phyloP scores from a whole-genome alignment of 2,797 vertebrate genomes.

The Labroides dimidiatus region DNA sequence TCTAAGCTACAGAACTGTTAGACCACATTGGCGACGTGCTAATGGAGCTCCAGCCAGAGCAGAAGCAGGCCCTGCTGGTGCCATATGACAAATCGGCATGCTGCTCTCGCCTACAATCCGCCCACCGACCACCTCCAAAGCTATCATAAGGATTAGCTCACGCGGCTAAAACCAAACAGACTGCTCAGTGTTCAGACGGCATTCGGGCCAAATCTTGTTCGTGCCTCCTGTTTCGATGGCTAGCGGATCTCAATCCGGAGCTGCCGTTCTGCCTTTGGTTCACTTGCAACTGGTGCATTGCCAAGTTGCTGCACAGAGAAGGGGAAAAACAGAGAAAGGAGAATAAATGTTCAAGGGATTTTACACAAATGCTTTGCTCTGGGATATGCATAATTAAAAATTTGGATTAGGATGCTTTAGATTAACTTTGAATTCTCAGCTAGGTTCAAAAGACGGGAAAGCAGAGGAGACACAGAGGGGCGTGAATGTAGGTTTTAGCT shows the following conservation, averaged over 20 bases:
- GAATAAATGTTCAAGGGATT: constrained; percentile 73
- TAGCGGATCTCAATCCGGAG: constrained; percentile 60
- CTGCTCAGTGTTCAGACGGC: constrained; percentile 76
- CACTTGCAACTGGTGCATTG: constrained; percentile 56
- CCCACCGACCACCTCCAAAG: constrained; percentile 82
- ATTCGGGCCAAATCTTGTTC: constrained; percentile 73
- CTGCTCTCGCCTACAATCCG: constrained; percentile 81
- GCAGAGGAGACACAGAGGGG: constrained; percentile 31
- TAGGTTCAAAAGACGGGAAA: constrained; percentile 58
- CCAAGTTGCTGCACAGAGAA: constrained; percentile 53
- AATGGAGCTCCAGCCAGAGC: constrained; percentile 77
- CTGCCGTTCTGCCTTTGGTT: constrained; percentile 50
- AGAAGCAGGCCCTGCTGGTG: constrained; percentile 79
- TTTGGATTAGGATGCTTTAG: constrained; percentile 78
- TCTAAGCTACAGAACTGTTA: constrained; percentile 68
- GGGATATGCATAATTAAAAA: constrained; percentile 80
- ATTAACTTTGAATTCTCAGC: constrained; percentile 71
- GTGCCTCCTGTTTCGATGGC: constrained; percentile 74
- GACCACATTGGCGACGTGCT: constrained; percentile 77
- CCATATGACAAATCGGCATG: constrained; percentile 83
- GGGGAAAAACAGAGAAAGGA: constrained; percentile 29
- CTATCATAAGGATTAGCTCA: constrained; percentile 82
- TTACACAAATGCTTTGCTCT: constrained; percentile 59
- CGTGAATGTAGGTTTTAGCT: constrained; percentile 28
- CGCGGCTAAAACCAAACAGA: constrained; percentile 78